Evolutionary conservation across 2,888 invertebrate species (phyloP).

Genomic region (Penaeus monodon): DNA sequence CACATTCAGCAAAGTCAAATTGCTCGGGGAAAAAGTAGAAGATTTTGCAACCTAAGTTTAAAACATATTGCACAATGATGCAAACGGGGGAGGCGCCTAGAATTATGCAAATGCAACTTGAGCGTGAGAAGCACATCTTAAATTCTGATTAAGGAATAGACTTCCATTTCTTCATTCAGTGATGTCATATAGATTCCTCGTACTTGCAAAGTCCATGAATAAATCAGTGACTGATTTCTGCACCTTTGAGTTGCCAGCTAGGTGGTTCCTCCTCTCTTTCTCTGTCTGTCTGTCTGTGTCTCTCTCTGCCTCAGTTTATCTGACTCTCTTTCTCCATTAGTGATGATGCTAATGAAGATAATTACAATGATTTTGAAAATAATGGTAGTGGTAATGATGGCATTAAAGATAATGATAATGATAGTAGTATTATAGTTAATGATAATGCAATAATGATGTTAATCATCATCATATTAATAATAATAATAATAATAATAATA

Average conservation of each 20-base stretch:
- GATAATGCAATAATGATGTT: no score
- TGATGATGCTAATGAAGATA: no score
- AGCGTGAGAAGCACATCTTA: slow-evolving; percentile 29
- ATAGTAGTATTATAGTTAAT: no score
- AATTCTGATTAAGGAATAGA: slow-evolving; percentile 33
- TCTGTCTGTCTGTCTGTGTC: no score
- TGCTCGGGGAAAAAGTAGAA: neutral
- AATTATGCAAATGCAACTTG: slow-evolving; percentile 22
- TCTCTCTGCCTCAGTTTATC: no score
- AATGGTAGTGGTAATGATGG: no score
- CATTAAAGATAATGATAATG: no score
- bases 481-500: no score
- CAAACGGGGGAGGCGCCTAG: slow-evolving; percentile 11
- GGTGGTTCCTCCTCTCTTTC: neutral
- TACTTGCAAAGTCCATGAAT: slow-evolving; percentile 27
- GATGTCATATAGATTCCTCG: slow-evolving; percentile 33
- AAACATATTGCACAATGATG: slow-evolving; percentile 18
- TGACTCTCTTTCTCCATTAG: no score
- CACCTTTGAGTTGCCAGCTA: neutral
- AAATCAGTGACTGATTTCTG: slow-evolving; percentile 15
- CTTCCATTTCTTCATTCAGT: slow-evolving; percentile 24
- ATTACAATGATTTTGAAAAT: no score
- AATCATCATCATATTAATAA: no score
- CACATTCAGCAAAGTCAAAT: no score
- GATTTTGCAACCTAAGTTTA: neutral